These are phyloP conservation scores for Hyalella azteca DNA, from an alignment of 2,888 invertebrate species.

Conservation along the genomic window DNA sequence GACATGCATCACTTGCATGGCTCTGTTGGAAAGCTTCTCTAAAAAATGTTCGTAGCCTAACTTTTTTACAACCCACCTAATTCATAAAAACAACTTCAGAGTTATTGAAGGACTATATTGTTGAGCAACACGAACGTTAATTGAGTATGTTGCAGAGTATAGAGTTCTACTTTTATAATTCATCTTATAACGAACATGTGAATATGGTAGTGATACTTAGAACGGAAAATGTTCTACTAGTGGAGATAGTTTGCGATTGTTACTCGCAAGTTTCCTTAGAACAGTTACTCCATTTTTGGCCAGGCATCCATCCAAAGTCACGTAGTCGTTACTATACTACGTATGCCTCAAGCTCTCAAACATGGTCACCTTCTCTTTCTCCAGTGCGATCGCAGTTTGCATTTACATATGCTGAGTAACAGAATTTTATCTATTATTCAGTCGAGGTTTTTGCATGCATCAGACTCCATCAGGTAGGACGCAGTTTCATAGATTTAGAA, in stretches of 20 bases:
- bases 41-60: constrained; percentile 11
- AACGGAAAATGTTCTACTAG: neutral
- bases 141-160: constrained; percentile 6
- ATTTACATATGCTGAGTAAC: too few species aligned
- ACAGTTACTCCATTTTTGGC: neutral
- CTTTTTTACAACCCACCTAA: constrained; percentile 14
- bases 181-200: constrained; percentile 14
- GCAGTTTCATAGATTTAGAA: too few species aligned
- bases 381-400: too few species aligned
- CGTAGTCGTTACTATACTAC: too few species aligned
- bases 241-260: constrained; percentile 5
- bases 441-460: too few species aligned
- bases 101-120: neutral
- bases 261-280: neutral
- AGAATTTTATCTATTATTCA: too few species aligned
- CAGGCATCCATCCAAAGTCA: constrained; percentile 8
- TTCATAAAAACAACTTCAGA: neutral
- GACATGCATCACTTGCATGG: too few species aligned
- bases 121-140: constrained; percentile 21
- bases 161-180: constrained; percentile 20
- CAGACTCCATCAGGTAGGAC: too few species aligned
- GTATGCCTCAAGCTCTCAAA: too few species aligned
- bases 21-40: too few species aligned
- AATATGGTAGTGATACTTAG: neutral
- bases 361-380: too few species aligned